phyloP scores from a whole-genome alignment of 1,140 invertebrate genomes.

The Thaumetopoea pityocampa region DNA sequence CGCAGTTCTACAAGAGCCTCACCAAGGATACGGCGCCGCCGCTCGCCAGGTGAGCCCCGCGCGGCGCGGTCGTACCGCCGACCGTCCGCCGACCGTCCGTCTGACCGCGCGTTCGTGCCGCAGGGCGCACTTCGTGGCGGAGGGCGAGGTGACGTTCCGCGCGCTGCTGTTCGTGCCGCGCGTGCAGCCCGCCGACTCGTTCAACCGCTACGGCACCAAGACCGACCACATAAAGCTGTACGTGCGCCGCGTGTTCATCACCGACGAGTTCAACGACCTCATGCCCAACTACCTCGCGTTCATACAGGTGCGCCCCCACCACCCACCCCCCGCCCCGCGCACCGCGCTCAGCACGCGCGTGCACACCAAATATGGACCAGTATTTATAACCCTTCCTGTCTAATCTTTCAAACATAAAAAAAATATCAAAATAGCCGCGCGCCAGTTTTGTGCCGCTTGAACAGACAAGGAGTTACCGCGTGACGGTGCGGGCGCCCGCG shows the following conservation, averaged over 20 bases:
- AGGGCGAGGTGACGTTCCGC: constrained; percentile 99
- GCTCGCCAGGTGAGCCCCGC: constrained; percentile 79
- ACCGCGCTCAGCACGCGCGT: no score
- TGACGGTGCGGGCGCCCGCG: no score
- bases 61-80: neutral
- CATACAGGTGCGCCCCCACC: constrained; percentile 36
- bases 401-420: no score
- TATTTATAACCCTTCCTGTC: no score
- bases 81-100: no score
- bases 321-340: neutral
- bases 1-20: constrained; percentile 95
- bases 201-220: constrained; percentile 96
- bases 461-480: no score
- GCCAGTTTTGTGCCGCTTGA: no score
- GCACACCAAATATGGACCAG: no score
- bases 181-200: constrained; percentile 92
- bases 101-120: constrained; percentile 58
- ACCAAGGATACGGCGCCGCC: constrained; percentile 94
- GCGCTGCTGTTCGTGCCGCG: constrained; percentile 95
- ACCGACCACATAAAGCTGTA: constrained; percentile 97
- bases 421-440: no score
- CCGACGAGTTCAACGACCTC: constrained; percentile 99
- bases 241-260: constrained; percentile 98
- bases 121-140: constrained; percentile 93
- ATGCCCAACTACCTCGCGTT: constrained; percentile 99